These are phyloP conservation scores for Siniperca knerii DNA, from an alignment of 2,113 vertebrate species.

Conservation along the genomic window DNA sequence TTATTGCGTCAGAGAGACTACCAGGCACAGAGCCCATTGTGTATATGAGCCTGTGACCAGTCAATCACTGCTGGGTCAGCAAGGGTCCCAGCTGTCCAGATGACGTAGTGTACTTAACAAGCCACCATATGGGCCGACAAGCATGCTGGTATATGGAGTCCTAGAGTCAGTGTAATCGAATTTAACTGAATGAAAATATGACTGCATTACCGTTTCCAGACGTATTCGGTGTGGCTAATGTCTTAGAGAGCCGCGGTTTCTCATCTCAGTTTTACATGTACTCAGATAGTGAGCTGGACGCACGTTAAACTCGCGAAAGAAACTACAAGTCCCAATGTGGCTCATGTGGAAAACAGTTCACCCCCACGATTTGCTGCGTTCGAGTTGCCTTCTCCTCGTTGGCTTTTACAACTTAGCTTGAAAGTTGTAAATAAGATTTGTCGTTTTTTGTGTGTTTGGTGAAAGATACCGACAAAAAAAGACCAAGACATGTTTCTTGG, in stretches of 20 bases:
- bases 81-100: constrained; percentile 73
- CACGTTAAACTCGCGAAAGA: neutral
- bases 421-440: neutral
- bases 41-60: constrained; percentile 21
- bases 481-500: rapidly evolving
- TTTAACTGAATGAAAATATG: neutral
- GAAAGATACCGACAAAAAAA: neutral
- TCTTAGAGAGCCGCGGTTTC: too few relatives aligned
- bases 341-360: constrained; percentile 31
- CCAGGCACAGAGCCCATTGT: constrained; percentile 38
- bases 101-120: constrained; percentile 51
- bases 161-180: neutral
- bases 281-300: neutral
- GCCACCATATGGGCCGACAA: constrained; percentile 31
- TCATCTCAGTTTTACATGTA: neutral
- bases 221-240: rapidly evolving
- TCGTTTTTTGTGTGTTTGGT: neutral
- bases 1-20: constrained; percentile 35
- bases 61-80: constrained; percentile 72
- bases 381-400: rapidly evolving
- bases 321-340: constrained; percentile 80
- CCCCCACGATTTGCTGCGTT: constrained; percentile 46
- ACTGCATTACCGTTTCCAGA: rapidly evolving
- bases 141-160: constrained; percentile 71
- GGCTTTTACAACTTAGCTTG: rapidly evolving